A percentile compares a stretch with the other conserved stretches of the same genome.
Conservation (phyloP, 2,797 vertebrate species). For the Smutsia gigantea region DNA sequence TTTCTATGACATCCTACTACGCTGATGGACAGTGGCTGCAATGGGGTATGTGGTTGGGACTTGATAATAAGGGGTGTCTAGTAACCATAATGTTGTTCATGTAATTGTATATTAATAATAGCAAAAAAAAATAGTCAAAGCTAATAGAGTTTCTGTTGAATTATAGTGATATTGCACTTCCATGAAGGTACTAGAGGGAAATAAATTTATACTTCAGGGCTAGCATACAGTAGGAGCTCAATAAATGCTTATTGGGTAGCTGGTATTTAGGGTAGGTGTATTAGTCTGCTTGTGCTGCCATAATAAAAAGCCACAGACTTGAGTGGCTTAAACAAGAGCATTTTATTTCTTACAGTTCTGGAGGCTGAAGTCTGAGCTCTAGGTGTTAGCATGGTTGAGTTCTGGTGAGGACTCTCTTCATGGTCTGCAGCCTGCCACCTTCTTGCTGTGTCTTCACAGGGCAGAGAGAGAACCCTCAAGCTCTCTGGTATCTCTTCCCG, state of each 20-base stretch:
- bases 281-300: neutral
- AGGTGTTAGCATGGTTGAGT: neutral
- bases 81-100: too few relatives aligned
- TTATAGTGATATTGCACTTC: neutral
- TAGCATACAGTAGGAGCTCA: neutral
- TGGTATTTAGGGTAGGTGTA: neutral
- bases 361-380: neutral
- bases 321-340: neutral
- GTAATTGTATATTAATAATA: too few relatives aligned
- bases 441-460: neutral
- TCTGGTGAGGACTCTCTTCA: neutral
- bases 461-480: neutral
- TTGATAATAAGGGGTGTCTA: too few relatives aligned
- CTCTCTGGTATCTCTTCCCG: neutral
- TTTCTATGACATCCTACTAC: too few relatives aligned
- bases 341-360: neutral
- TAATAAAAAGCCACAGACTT: neutral
- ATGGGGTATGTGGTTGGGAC: too few relatives aligned
- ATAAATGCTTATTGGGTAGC: neutral
- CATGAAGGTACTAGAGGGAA: neutral
- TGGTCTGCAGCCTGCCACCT: neutral
- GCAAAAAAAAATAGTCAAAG: neutral
- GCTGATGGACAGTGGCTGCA: too few relatives aligned
- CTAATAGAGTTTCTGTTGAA: neutral
- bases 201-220: neutral